Evolutionary conservation across 1,140 invertebrate genomes (phyloP).

Genomic region (Dolichoris vasculosae): DNA sequence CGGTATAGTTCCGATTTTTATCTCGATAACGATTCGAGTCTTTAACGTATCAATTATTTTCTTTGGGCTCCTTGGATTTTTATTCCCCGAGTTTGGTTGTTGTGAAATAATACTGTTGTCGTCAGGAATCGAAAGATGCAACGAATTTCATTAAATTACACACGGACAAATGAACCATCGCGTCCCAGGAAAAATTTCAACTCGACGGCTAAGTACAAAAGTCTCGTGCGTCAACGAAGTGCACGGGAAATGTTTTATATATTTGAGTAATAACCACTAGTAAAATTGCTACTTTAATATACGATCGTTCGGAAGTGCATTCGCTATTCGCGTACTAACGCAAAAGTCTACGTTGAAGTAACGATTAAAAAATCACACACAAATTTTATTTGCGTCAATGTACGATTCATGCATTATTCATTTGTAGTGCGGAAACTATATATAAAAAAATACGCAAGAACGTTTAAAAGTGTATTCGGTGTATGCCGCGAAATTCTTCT

Average conservation of each 20-base stretch:
- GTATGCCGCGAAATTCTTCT: too few species aligned
- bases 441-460: too few species aligned
- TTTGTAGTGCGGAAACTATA: neutral
- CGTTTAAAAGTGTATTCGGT: neutral
- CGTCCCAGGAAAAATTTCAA: neutral
- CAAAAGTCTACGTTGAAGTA: neutral
- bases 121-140: too few species aligned
- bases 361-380: neutral
- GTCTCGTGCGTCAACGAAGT: neutral
- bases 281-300: neutral
- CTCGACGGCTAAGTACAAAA: slow-evolving; percentile 41
- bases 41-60: too few species aligned
- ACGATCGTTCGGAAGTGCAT: neutral
- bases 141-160: too few species aligned
- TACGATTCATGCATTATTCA: neutral
- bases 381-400: neutral
- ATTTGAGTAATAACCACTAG: neutral
- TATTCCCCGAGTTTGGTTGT: too few species aligned
- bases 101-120: too few species aligned
- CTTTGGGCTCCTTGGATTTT: too few species aligned
- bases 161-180: too few species aligned
- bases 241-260: neutral
- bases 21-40: too few species aligned
- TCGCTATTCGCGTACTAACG: neutral
- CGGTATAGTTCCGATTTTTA: too few species aligned